Percentiles rank a stretch among this genome's conserved stretches.
Conservation (phyloP, 2,797 vertebrate genomes). For the Centroberyx gerrardi region DNA sequence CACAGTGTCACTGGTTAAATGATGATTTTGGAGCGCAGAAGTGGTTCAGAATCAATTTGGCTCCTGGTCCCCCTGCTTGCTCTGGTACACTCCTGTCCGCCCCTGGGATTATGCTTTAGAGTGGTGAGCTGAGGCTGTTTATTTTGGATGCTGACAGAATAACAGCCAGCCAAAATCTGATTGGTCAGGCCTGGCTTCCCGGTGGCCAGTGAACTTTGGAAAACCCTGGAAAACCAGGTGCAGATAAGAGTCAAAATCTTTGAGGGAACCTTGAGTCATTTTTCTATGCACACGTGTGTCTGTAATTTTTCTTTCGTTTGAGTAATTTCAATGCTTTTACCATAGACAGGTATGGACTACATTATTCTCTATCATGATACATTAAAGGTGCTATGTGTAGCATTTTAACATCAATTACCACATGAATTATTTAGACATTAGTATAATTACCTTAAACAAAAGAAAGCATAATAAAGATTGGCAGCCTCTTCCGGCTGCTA, state of each 20-base stretch:
- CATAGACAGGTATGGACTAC: too few species aligned
- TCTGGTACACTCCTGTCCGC: slow-evolving; percentile 13
- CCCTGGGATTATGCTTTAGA: slow-evolving; percentile 26
- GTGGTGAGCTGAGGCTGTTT: slow-evolving; percentile 20
- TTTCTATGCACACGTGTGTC: too few species aligned
- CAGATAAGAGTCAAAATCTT: neutral
- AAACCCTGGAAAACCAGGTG: neutral
- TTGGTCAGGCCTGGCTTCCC: slow-evolving; percentile 24
- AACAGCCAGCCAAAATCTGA: slow-evolving; percentile 18
- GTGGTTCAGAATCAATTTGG: slow-evolving; percentile 44
- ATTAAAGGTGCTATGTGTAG: too few species aligned
- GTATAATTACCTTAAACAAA: too few species aligned
- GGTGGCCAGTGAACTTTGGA: slow-evolving; percentile 32
- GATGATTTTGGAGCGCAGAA: slow-evolving; percentile 20
- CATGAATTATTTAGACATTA: too few species aligned
- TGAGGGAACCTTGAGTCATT: slow-evolving; percentile 15
- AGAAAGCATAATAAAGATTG: too few species aligned
- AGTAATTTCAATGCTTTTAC: too few species aligned
- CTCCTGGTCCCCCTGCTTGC: neutral
- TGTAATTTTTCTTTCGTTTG: neutral
- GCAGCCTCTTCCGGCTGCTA: too few species aligned
- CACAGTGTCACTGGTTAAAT: slow-evolving; percentile 16
- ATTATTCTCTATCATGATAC: too few species aligned
- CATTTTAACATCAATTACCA: too few species aligned
- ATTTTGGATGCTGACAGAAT: slow-evolving; percentile 38